Percentiles rank a stretch among this genome's conserved stretches.
Conservation (phyloP, 2,888 invertebrate species). For the Polymixis flavicincta region DNA sequence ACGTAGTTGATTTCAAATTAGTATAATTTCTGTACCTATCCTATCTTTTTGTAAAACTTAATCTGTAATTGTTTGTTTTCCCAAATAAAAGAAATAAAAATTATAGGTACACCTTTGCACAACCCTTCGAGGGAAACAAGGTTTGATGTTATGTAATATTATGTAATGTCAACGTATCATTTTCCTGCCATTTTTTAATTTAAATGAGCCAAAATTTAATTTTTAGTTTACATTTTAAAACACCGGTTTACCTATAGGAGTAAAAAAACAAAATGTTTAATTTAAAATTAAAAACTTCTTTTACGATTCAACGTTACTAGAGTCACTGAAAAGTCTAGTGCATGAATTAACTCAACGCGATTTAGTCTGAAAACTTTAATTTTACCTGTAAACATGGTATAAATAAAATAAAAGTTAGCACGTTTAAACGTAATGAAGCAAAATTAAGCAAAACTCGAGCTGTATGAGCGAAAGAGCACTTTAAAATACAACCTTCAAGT, state of each 20-base stretch:
- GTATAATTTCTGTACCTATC: too few species aligned
- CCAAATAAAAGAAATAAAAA: too few species aligned
- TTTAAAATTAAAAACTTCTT: not conserved
- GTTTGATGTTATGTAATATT: too few species aligned
- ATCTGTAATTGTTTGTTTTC: too few species aligned
- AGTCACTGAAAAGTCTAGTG: not conserved
- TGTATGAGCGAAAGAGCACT: constrained; percentile 29
- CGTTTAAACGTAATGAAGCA: constrained; percentile 42
- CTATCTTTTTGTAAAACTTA: too few species aligned
- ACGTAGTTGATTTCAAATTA: too few species aligned
- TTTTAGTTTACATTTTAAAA: not conserved
- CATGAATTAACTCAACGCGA: constrained; percentile 10
- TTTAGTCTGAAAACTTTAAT: constrained; percentile 11
- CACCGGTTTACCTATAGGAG: not conserved
- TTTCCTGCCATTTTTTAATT: not conserved
- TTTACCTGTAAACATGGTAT: constrained; percentile 2
- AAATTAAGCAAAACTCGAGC: constrained; percentile 44
- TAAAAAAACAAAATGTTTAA: not conserved
- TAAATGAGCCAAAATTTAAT: not conserved
- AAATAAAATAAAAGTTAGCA: constrained; percentile 18
- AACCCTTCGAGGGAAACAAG: too few species aligned
- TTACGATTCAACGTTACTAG: not conserved
- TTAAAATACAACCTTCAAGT: constrained; percentile 37
- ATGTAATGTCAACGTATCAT: too few species aligned
- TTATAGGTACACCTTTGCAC: too few species aligned